Percentiles rank a stretch among this genome's conserved stretches.
phyloP scores from a whole-genome alignment of 1,140 invertebrate species.

The Centruroides vittatus region DNA sequence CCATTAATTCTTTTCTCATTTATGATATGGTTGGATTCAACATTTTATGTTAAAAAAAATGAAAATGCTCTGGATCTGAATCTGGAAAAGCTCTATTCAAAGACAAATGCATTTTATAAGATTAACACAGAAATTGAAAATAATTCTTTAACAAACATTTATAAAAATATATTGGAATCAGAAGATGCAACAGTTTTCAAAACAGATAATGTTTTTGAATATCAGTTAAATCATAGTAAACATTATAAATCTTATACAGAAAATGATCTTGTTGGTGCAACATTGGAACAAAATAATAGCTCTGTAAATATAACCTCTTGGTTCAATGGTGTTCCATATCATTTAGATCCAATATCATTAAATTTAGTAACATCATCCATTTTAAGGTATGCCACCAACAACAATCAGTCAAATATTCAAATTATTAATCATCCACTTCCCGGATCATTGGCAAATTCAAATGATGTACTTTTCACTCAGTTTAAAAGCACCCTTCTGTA shows the following conservation, averaged over 20 bases:
- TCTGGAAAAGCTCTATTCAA: conserved; percentile 8
- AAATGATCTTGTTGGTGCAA: conserved; percentile 4
- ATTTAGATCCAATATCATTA: conserved; percentile 9
- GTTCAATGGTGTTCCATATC: conserved; percentile 16
- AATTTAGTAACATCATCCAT: conserved; percentile 7
- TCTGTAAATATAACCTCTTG: conserved; percentile 5
- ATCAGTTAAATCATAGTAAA: conserved; percentile 4
- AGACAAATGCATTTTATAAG: conserved; percentile 11
- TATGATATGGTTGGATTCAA: not conserved
- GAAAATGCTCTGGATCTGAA: conserved; percentile 5
- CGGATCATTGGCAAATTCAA: no score
- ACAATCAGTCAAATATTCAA: not conserved
- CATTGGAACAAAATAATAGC: not conserved
- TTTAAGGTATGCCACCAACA: not conserved
- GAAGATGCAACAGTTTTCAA: not conserved
- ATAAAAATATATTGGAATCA: not conserved
- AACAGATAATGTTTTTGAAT: conserved; percentile 1
- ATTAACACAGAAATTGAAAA: not conserved
- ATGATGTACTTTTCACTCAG: no score
- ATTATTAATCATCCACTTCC: conserved; percentile 6
- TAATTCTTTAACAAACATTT: not conserved
- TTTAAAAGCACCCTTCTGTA: no score
- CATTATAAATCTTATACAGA: conserved; percentile 4
- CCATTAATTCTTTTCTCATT: conserved; percentile 11
- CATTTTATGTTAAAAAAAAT: not conserved